A percentile compares a stretch with the other conserved stretches of the same genome.
Evolutionary conservation across 2,888 invertebrate species (phyloP).

Genomic region (Drosophila pseudotakahashii): DNA sequence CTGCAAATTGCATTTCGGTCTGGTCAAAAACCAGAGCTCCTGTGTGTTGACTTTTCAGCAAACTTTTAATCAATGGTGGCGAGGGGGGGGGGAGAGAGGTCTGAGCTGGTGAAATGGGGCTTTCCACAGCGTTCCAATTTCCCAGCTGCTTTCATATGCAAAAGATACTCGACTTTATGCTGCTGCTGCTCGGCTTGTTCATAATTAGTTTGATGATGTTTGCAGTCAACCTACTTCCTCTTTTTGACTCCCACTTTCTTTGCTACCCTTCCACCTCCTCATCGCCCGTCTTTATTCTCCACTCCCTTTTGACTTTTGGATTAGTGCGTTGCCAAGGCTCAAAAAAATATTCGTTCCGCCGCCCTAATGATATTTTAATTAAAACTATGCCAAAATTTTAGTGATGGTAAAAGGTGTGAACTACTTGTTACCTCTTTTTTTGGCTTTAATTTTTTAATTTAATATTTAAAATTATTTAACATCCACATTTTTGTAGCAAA

Average conservation of each 20-base stretch:
- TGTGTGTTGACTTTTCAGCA: conserved; percentile 63
- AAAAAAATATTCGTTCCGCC: conserved; percentile 20
- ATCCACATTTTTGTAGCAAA: no score
- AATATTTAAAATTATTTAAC: no score
- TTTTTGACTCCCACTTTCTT: background rate
- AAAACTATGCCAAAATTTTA: conserved; percentile 56
- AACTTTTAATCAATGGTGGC: conserved; percentile 68
- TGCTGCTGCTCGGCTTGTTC: conserved; percentile 28
- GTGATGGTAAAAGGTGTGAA: background rate
- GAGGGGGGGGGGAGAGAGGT: background rate
- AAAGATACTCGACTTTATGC: conserved; percentile 59
- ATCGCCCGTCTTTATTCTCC: background rate
- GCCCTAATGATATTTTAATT: conserved; percentile 70
- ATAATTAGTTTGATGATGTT: conserved; percentile 69
- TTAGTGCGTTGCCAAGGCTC: conserved; percentile 31
- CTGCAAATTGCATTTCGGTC: conserved; percentile 70
- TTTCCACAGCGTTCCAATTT: conserved; percentile 51
- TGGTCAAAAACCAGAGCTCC: conserved; percentile 29
- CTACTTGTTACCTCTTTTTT: background rate
- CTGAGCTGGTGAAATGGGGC: conserved; percentile 4
- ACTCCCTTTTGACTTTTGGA: conserved; percentile 1
- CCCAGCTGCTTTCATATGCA: conserved; percentile 74
- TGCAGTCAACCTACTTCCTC: conserved; percentile 16
- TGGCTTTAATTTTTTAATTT: no score
- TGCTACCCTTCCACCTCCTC: background rate